These are phyloP conservation scores for Cheumatopsyche charites DNA, from an alignment of 1,140 invertebrate genomes.

Conservation along the genomic window DNA sequence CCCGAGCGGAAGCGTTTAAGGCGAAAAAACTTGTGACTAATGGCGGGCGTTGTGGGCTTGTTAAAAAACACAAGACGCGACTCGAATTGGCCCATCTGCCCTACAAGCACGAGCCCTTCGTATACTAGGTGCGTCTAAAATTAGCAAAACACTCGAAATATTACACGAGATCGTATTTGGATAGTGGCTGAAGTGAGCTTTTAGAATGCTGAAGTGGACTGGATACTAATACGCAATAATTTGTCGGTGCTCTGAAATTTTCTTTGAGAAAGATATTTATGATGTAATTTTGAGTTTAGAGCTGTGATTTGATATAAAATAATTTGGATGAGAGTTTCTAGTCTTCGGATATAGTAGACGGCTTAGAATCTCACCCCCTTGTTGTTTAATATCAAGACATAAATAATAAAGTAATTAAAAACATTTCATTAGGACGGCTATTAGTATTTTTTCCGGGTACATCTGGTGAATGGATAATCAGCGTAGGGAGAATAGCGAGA, in stretches of 20 bases:
- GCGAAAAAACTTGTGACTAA: conserved; percentile 48
- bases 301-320: too few relatives aligned
- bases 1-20: conserved; percentile 47
- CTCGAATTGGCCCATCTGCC: conserved; percentile 32
- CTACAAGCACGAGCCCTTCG: background rate
- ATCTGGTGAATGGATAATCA: conserved; percentile 42
- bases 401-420: conserved; percentile 48
- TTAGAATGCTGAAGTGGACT: background rate
- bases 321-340: too few relatives aligned
- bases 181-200: background rate
- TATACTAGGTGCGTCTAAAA: conserved; percentile 16
- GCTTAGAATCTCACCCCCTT: conserved; percentile 31
- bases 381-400: conserved; percentile 47
- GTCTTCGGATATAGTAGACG: background rate
- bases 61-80: conserved; percentile 46
- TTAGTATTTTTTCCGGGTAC: conserved; percentile 47
- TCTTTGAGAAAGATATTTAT: too few relatives aligned
- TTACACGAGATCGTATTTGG: background rate
- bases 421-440: conserved; percentile 47
- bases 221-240: too few relatives aligned
- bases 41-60: conserved; percentile 47
- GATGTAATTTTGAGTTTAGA: too few relatives aligned
- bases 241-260: background rate
- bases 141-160: conserved; percentile 17
- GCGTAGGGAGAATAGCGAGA: conserved; percentile 31